Base-by-base conservation (phyloP, 2,888 invertebrate genomes). In the Hydrotaea cyrtoneurina region DNA sequence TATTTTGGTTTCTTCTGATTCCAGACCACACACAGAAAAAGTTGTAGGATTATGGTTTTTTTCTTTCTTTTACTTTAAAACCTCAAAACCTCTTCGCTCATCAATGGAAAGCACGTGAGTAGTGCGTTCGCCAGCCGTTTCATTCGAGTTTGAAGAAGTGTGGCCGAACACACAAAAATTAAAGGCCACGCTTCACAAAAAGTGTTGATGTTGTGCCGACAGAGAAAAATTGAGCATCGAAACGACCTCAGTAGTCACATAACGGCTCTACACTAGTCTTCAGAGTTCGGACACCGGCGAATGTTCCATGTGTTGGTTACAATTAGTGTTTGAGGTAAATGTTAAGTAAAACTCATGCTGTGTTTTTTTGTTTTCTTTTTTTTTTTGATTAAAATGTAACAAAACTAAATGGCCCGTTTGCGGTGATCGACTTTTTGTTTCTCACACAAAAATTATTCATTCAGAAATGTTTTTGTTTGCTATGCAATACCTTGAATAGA, bases 121-220 rank as follows among this genome's bases (percentile, higher is more conserved):
- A 31, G 36, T 64, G 64, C 15, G 31, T 17, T 31, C 31, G 31
- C 31, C 3, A 7, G 62, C 17, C 39, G 26, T 57, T 76, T n/a
- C 50, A 50, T 50, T n/a, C 50, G n/a, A 50, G 50, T 50, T 50
- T 50, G 15, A 73, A 80, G 78, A 86, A 87, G 87, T 87, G 87
- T 87, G 86, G 87, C 87, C 84, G 85, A 86, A 86, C 81, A 86
- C 85, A 86, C 87, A 86, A 86, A n/a, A 87, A 87, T 87, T 86
- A 87, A 87, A 87, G 87, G 87, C 87, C 87, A 87, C 87, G 87
- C 87, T 87, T 87, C 87, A 86, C 86, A 86, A 87, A n/a, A 87
- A 87, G 87, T 87, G 87, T 87, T 87, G 86, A 87, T 86, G 86
- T 86, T 86, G 75, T 86, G 86, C 87, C 87, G 87, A 86, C 83